Evolutionary conservation across 2,888 invertebrate genomes (phyloP).

Genomic region (Andrena haemorrhoa): DNA sequence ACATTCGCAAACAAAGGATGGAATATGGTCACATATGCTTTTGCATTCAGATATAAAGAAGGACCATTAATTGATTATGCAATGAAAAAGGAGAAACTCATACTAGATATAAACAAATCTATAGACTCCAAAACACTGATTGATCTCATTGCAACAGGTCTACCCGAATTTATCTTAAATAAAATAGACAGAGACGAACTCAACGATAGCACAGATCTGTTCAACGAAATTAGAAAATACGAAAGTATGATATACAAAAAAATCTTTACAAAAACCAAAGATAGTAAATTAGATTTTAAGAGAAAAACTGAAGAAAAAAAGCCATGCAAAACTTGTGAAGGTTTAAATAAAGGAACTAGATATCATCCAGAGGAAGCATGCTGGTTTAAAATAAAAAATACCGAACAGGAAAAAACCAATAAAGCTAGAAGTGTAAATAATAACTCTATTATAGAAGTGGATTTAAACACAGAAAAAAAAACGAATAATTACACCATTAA

Average conservation of each 20-base stretch:
- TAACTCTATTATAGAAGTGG: conserved; percentile 3
- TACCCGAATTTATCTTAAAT: conserved; percentile 7
- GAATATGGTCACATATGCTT: conserved; percentile 8
- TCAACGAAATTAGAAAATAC: conserved; percentile 7
- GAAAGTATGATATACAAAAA: neutral
- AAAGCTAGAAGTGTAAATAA: conserved; percentile 1
- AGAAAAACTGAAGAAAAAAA: too few relatives aligned
- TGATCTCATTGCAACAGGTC: conserved; percentile 5
- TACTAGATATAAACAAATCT: conserved; percentile 5
- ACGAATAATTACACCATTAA: conserved; percentile 4
- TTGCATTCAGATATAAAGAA: conserved; percentile 8
- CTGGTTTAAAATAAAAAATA: conserved; percentile 2
- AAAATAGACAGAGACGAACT: conserved; percentile 5
- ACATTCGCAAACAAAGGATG: conserved; percentile 3
- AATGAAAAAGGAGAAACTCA: neutral
- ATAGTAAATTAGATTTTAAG: too few relatives aligned
- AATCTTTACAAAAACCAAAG: too few relatives aligned
- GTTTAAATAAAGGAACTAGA: conserved; percentile 2
- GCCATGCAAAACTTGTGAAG: conserved; percentile 1
- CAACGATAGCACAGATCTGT: conserved; percentile 3
- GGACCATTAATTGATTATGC: conserved; percentile 6
- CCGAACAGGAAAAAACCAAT: neutral
- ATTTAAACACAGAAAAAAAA: conserved; percentile 1
- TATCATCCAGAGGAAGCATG: neutral
- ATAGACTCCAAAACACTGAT: neutral